phyloP scores from a whole-genome alignment of 2,797 vertebrate species.

The Cryptoprocta ferox region DNA sequence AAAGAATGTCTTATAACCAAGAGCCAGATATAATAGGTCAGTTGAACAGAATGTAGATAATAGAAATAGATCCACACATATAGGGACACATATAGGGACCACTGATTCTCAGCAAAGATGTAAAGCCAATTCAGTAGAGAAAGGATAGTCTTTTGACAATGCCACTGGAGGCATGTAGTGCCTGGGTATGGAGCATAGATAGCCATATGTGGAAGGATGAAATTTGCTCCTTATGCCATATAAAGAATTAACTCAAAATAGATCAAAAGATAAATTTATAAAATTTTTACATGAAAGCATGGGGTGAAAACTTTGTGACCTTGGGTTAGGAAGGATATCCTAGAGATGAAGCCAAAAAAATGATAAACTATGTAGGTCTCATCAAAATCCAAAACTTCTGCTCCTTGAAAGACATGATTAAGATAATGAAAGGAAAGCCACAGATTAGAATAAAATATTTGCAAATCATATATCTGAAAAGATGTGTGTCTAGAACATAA shows the following conservation, averaged over 20 bases:
- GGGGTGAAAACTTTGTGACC: background rate
- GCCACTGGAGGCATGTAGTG: background rate
- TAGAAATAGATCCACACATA: background rate
- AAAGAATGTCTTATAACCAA: background rate
- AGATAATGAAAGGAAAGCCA: background rate
- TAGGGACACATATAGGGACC: background rate
- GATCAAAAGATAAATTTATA: background rate
- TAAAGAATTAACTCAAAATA: background rate
- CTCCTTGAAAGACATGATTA: background rate
- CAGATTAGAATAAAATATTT: background rate
- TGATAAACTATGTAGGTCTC: background rate
- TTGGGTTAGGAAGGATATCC: background rate
- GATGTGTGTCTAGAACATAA: background rate
- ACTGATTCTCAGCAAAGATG: background rate
- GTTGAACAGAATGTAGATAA: background rate
- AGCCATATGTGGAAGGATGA: background rate
- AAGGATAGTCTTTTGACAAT: background rate
- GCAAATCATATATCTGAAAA: background rate
- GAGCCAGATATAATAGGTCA: background rate
- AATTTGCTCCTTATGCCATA: background rate
- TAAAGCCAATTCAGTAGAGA: background rate
- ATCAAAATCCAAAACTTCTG: background rate
- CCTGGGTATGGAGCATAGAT: background rate
- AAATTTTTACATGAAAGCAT: background rate
- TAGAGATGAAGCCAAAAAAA: background rate